Evolutionary conservation across 2,888 invertebrate species (phyloP), one percentile per base, ranked within the genome.

Genomic region (Prosapia bicincta): DNA sequence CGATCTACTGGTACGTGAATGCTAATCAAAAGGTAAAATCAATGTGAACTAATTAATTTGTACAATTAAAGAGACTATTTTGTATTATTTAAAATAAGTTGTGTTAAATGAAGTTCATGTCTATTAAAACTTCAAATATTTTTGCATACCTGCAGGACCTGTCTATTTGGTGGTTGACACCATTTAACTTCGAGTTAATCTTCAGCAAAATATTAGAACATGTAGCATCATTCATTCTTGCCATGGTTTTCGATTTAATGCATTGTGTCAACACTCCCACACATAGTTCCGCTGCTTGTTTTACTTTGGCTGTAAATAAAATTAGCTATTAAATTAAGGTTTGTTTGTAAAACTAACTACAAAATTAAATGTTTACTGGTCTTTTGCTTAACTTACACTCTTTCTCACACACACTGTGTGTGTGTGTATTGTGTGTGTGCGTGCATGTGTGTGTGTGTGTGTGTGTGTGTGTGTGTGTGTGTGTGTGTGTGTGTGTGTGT

Each of bases 121-220:
- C n/a, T n/a, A n/a, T n/a, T n/a, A n/a, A n/a, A n/a, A n/a, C n/a
- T n/a, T n/a, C n/a, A n/a, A n/a, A n/a, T n/a, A n/a, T n/a, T n/a
- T n/a, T n/a, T n/a, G n/a, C n/a, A n/a, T 24, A 72, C 72, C 72
- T 66, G 24, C 66, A 66, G n/a, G 25, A 23, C 28, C 74, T 74
- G 13, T 20, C 76, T 26, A 78, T 77, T 24, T 82, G 84, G 82
- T 95, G 94, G 85, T 96, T 96, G 0, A 89, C 85, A 0, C 96
- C 95, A 85, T 94, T 94, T 75, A 96, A 82, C 84, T 97, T 97
- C 0, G 94, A 90, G 82, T 94, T 94, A 0, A 87, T 86, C 92
- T 88, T 96, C 0, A 94, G 84, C 20, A 94, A 83, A 77, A 95
- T 91, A 82, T 95, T 95, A 0, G 85, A 84, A 0, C 91, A 86